Conservation (phyloP, 2,888 invertebrate species). For the Miltochrista miniata region DNA sequence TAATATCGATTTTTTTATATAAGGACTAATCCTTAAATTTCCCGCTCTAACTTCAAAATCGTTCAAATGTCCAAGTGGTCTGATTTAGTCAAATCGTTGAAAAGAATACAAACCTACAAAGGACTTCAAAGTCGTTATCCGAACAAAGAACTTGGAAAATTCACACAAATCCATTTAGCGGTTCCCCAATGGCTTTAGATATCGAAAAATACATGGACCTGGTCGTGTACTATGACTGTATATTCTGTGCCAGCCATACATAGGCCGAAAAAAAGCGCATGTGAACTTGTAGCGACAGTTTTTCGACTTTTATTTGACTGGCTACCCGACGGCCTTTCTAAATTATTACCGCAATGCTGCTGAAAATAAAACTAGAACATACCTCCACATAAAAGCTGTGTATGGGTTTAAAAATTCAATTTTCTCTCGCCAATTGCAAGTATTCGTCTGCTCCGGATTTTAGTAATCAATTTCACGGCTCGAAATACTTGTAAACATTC, state of each 20-base stretch:
- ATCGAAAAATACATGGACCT: slow-evolving; percentile 30
- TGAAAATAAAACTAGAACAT: slow-evolving; percentile 47
- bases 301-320: slow-evolving; percentile 37
- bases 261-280: slow-evolving; percentile 35
- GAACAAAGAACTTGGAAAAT: slow-evolving; percentile 45
- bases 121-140: slow-evolving; percentile 13
- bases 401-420: slow-evolving; percentile 58
- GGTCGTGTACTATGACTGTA: not conserved
- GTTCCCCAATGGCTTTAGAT: slow-evolving; percentile 38
- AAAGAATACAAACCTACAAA: slow-evolving; percentile 18
- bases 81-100: slow-evolving; percentile 21
- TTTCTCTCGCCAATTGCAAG: slow-evolving; percentile 40
- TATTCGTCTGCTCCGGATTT: slow-evolving; percentile 41
- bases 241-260: slow-evolving; percentile 2
- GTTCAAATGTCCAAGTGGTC: slow-evolving; percentile 11
- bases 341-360: slow-evolving; percentile 59
- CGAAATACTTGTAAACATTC: slow-evolving; percentile 44
- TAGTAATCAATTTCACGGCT: slow-evolving; percentile 48
- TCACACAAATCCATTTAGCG: slow-evolving; percentile 52
- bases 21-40: no score
- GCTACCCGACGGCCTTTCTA: slow-evolving; percentile 36
- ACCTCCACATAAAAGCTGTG: slow-evolving; percentile 42
- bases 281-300: slow-evolving; percentile 22
- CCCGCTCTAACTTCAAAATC: not conserved
- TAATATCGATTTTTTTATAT: no score